These are phyloP conservation scores for Dolichomitus sp. DNA, from an alignment of 2,888 invertebrate species.

Conservation along the genomic window DNA sequence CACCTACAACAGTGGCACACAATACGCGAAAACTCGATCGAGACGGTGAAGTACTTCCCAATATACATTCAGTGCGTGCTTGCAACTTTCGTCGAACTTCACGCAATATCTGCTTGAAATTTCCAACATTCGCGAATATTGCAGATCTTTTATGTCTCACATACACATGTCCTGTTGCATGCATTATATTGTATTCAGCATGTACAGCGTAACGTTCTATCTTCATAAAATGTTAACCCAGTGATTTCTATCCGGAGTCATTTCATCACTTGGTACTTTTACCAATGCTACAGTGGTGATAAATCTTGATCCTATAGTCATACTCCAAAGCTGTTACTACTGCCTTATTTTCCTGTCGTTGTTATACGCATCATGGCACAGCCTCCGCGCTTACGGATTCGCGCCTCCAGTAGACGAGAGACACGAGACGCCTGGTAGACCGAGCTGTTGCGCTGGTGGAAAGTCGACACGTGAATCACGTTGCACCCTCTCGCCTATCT, in stretches of 20 bases:
- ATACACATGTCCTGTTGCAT: neutral
- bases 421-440: conserved; percentile 51
- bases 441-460: conserved; percentile 61
- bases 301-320: neutral
- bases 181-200: neutral
- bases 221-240: neutral
- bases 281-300: neutral
- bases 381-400: conserved; percentile 42
- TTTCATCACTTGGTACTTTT: neutral
- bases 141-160: neutral
- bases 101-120: neutral
- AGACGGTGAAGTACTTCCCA: neutral
- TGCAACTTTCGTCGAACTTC: conserved; percentile 3
- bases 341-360: neutral
- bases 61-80: neutral
- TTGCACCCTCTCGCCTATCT: conserved; percentile 45
- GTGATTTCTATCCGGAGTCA: neutral
- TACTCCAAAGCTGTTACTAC: neutral
- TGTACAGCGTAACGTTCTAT: too few relatives aligned
- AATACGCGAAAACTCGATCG: neutral
- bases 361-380: conserved; percentile 14
- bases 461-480: conserved; percentile 67
- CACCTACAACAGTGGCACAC: neutral
- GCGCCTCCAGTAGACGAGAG: conserved; percentile 22
- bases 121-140: neutral